A percentile compares a stretch with the other conserved stretches of the same genome.
Evolutionary conservation across 2,888 invertebrate species (phyloP).

Genomic region (Dicroscelio sp.): DNA sequence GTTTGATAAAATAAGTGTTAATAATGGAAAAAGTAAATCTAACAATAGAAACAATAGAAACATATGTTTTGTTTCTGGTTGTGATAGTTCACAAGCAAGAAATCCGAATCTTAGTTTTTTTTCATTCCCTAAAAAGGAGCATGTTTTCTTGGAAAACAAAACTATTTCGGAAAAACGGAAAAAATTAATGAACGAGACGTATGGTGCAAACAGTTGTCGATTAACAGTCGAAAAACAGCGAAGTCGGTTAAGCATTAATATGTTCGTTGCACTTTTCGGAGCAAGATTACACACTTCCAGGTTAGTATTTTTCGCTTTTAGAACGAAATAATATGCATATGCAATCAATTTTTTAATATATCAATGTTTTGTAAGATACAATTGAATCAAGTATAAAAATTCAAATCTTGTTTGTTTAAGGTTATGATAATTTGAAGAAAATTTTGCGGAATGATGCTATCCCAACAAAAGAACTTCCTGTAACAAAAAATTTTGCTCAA

Average conservation of each 20-base stretch:
- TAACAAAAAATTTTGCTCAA: neutral
- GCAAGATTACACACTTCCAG: slow-evolving; percentile 39
- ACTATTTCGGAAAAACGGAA: slow-evolving; percentile 23
- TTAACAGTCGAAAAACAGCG: slow-evolving; percentile 31
- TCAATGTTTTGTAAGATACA: neutral
- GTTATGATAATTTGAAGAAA: slow-evolving; percentile 10
- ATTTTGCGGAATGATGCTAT: slow-evolving; percentile 13
- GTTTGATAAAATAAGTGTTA: slow-evolving; percentile 4
- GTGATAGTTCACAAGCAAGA: slow-evolving; percentile 27
- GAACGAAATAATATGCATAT: slow-evolving; percentile 7
- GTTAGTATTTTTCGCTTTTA: slow-evolving; percentile 32
- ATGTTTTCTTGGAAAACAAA: slow-evolving; percentile 19
- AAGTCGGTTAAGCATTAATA: slow-evolving; percentile 13
- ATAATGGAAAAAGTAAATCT: neutral
- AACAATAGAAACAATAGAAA: neutral
- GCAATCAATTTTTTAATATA: neutral
- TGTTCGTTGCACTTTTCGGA: slow-evolving; percentile 58
- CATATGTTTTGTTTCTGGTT: slow-evolving; percentile 30
- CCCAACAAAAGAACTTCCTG: slow-evolving; percentile 5
- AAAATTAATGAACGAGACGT: slow-evolving; percentile 43
- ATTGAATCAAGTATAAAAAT: neutral
- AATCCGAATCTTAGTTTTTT: slow-evolving; percentile 29
- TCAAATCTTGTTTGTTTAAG: slow-evolving; percentile 9
- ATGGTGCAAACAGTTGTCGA: slow-evolving; percentile 37
- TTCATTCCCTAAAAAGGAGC: slow-evolving; percentile 34